These are phyloP conservation scores for Mycteria americana DNA, from an alignment of 2,797 vertebrate species.

Conservation along the genomic window DNA sequence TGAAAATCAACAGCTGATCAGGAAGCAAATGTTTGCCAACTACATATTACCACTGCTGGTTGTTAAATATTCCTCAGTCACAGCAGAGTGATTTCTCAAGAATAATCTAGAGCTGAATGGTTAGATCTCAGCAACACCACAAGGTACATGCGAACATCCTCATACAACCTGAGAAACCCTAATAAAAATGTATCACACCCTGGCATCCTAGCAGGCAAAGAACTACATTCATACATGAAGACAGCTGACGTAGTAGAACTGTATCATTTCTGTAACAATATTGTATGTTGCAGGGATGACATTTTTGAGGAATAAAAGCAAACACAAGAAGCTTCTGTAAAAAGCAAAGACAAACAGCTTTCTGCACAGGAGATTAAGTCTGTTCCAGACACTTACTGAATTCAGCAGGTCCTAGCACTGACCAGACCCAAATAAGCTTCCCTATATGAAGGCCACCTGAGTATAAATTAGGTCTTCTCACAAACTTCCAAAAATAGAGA, in stretches of 20 bases:
- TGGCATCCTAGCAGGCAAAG: not conserved
- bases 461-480: not conserved
- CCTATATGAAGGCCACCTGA: not conserved
- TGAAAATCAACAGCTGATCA: not conserved
- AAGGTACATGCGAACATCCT: fast-evolving
- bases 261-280: not conserved
- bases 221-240: not conserved
- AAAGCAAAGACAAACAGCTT: not conserved
- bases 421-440: not conserved
- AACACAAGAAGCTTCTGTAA: not conserved
- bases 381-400: not conserved
- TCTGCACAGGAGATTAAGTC: not conserved
- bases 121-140: not conserved
- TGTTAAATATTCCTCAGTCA: not conserved
- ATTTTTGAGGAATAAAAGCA: not conserved
- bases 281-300: not conserved
- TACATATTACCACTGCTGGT: not conserved
- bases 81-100: not conserved
- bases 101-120: not conserved
- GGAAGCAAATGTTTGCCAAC: not conserved
- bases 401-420: not conserved
- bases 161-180: not conserved
- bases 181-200: fast-evolving
- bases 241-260: not conserved
- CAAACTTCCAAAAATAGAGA: not conserved